Percentiles rank a stretch among this genome's conserved stretches.
Evolutionary conservation across 2,888 invertebrate genomes (phyloP).

Genomic region (Eristalis intricaria): DNA sequence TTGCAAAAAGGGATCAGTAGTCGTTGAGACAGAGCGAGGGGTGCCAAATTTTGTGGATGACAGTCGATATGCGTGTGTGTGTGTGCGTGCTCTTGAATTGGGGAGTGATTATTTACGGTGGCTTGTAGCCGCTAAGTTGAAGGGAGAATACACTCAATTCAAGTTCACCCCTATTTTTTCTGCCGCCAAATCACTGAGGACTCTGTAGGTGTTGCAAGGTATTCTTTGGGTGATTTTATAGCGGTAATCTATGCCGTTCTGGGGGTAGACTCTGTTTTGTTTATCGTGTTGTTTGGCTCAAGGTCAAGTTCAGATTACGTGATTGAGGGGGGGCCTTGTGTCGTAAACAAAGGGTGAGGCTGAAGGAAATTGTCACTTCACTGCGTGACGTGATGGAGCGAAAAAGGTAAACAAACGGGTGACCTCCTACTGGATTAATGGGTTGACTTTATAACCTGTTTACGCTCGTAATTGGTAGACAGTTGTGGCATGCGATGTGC

Average conservation of each 20-base stretch:
- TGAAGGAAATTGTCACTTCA: neutral
- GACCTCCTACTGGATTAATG: neutral
- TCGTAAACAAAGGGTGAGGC: neutral
- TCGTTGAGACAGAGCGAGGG: conserved; percentile 13
- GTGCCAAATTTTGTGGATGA: conserved; percentile 30
- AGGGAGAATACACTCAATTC: conserved; percentile 29
- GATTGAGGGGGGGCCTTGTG: neutral
- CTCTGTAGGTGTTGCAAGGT: conserved; percentile 44
- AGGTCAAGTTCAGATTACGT: conserved; percentile 57
- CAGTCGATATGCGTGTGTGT: neutral
- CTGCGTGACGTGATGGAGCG: neutral
- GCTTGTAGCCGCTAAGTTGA: neutral
- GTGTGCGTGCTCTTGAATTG: conserved; percentile 14
- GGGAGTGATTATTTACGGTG: conserved; percentile 31
- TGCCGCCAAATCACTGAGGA: neutral
- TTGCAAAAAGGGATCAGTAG: conserved; percentile 27
- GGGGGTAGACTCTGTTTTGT: conserved; percentile 11
- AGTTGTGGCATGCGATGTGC: neutral
- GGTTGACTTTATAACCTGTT: neutral
- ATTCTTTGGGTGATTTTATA: conserved; percentile 32
- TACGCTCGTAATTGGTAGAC: too few relatives aligned
- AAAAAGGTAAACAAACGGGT: neutral
- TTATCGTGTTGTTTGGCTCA: neutral
- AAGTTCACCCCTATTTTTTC: conserved; percentile 54
- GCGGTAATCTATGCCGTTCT: neutral